Evolutionary conservation across 2,797 vertebrate genomes (phyloP).

Genomic region (Rhynchotus rufescens): DNA sequence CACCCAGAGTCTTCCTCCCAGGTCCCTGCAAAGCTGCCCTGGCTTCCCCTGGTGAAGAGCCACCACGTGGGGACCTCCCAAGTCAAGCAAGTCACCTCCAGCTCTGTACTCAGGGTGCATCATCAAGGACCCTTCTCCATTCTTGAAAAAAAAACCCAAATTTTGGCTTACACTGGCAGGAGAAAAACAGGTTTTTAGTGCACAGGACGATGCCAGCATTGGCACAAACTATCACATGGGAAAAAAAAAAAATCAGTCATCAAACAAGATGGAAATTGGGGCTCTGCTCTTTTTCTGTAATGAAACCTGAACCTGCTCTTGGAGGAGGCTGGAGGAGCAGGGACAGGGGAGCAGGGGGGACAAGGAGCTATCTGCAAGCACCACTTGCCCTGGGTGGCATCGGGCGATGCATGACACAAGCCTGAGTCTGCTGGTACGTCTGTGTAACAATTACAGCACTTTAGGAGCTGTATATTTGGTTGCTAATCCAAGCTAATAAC

Average conservation of each 20-base stretch:
- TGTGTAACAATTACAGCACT: no score
- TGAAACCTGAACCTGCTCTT: not conserved
- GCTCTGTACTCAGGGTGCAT: not conserved
- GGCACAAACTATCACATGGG: not conserved
- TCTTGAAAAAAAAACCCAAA: not conserved
- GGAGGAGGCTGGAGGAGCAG: not conserved
- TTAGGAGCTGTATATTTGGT: not conserved
- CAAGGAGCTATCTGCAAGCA: not conserved
- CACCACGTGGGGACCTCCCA: not conserved
- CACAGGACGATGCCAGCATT: not conserved
- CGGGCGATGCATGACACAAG: not conserved
- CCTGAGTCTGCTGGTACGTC: not conserved
- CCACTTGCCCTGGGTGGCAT: not conserved
- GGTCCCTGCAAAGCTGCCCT: not conserved
- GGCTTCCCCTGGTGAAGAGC: rapidly evolving
- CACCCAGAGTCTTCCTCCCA: not conserved
- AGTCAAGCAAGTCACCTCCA: not conserved
- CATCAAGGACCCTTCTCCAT: not conserved
- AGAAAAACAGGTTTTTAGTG: rapidly evolving
- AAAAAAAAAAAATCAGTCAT: rapidly evolving
- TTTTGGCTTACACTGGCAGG: rapidly evolving
- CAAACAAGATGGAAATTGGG: not conserved
- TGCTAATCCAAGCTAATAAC: not conserved
- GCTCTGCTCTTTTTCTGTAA: not conserved
- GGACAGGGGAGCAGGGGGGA: rapidly evolving